These are phyloP conservation scores for Catostylus mosaicus DNA, from an alignment of 30 jellyfish, hydroid and myxozoan genomes.

Conservation along the genomic window DNA sequence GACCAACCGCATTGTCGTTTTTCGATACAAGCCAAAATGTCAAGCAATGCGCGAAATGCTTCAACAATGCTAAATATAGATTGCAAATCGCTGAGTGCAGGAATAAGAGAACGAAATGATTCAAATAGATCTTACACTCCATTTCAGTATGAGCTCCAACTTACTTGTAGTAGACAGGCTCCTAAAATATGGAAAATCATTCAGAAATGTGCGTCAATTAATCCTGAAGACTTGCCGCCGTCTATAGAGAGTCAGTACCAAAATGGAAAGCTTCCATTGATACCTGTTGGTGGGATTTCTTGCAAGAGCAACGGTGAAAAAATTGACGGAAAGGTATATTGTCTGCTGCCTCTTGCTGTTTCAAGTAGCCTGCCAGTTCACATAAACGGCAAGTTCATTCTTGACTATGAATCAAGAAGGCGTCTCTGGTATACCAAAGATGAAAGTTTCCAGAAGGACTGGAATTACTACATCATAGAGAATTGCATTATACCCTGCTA, in stretches of 20 bases:
- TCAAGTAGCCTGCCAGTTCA: slow-evolving; percentile 54
- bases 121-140: not conserved
- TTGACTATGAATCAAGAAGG: slow-evolving; percentile 85
- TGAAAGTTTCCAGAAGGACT: slow-evolving; percentile 39
- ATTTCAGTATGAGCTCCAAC: not conserved
- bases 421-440: slow-evolving; percentile 42
- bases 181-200: slow-evolving; percentile 22
- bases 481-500: slow-evolving; percentile 73
- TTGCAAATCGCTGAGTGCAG: not conserved
- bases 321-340: slow-evolving; percentile 50
- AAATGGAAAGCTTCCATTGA: slow-evolving; percentile 7
- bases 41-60: not conserved
- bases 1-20: not conserved
- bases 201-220: slow-evolving; percentile 45
- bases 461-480: slow-evolving; percentile 71
- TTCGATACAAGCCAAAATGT: slow-evolving; percentile 1
- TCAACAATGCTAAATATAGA: not conserved
- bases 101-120: not conserved
- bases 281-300: slow-evolving; percentile 87
- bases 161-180: too few relatives aligned
- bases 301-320: not conserved
- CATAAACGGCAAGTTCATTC: slow-evolving; percentile 73
- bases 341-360: slow-evolving; percentile 72
- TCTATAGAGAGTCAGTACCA: slow-evolving; percentile 19
- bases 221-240: slow-evolving; percentile 18